Evolutionary conservation across 2,113 vertebrate genomes (phyloP).

Genomic region (Burhinus bistriatus): DNA sequence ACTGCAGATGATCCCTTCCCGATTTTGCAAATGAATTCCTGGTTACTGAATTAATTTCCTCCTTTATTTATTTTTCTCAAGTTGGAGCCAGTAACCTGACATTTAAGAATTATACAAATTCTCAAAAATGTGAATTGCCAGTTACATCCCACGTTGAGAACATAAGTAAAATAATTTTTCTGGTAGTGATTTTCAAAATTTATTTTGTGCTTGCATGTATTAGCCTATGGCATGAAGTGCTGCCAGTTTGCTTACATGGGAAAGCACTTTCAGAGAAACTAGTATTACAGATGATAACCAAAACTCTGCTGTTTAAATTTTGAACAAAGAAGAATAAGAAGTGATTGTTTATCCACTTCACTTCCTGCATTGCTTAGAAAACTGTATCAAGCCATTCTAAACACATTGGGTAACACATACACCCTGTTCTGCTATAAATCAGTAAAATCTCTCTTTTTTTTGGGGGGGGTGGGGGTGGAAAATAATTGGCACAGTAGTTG

Average conservation of each 20-base stretch:
- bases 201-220: not conserved
- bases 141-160: not conserved
- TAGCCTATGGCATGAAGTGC: not conserved
- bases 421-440: slow-evolving; percentile 22
- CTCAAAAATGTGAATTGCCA: not conserved
- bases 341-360: not conserved
- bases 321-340: not conserved
- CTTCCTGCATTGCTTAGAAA: not conserved
- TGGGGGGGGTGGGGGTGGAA: not conserved
- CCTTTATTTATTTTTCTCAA: not conserved
- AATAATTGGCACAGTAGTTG: not conserved
- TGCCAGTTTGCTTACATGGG: not conserved
- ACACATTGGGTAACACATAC: slow-evolving; percentile 10
- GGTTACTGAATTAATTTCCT: not conserved
- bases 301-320: not conserved
- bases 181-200: not conserved
- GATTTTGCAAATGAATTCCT: not conserved
- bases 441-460: not conserved
- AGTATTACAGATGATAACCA: not conserved
- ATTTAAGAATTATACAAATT: not conserved
- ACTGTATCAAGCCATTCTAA: not conserved
- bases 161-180: not conserved
- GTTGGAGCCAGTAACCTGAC: not conserved
- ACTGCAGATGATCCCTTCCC: not conserved
- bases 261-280: not conserved